These are phyloP conservation scores for Sibirionetta formosa DNA, from an alignment of 2,797 vertebrate genomes.

Conservation along the genomic window DNA sequence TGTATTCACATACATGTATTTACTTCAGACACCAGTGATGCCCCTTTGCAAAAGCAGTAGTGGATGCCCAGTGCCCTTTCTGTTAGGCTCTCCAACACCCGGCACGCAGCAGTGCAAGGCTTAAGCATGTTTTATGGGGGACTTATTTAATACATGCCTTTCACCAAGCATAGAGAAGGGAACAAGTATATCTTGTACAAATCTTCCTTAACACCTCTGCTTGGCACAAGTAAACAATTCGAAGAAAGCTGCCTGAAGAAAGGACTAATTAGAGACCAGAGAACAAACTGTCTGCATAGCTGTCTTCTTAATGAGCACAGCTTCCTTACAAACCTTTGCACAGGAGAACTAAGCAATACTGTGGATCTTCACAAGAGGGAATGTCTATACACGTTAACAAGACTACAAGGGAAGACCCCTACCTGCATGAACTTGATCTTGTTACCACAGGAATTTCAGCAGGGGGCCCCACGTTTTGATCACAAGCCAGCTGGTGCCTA, in stretches of 20 bases:
- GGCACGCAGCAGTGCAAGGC: neutral
- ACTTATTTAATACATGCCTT: neutral
- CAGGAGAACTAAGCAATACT: neutral
- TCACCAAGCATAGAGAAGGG: neutral
- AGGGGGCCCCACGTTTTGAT: neutral
- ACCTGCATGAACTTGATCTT: accelerated
- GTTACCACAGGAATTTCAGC: neutral
- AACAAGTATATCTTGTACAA: neutral
- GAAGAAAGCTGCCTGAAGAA: neutral
- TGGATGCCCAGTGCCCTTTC: neutral
- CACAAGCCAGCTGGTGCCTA: neutral
- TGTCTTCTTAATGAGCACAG: accelerated
- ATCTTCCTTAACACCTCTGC: neutral
- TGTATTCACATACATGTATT: too few relatives aligned
- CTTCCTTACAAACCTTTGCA: neutral
- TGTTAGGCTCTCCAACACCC: neutral
- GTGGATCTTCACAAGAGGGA: neutral
- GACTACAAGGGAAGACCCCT: neutral
- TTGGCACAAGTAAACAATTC: neutral
- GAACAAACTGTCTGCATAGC: neutral
- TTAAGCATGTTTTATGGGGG: neutral
- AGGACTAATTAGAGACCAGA: neutral
- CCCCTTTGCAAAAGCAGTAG: neutral
- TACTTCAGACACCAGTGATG: neutral
- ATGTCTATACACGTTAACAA: neutral